Evolutionary conservation across 2,888 invertebrate genomes (phyloP).

Genomic region (Electrophaes corylata): DNA sequence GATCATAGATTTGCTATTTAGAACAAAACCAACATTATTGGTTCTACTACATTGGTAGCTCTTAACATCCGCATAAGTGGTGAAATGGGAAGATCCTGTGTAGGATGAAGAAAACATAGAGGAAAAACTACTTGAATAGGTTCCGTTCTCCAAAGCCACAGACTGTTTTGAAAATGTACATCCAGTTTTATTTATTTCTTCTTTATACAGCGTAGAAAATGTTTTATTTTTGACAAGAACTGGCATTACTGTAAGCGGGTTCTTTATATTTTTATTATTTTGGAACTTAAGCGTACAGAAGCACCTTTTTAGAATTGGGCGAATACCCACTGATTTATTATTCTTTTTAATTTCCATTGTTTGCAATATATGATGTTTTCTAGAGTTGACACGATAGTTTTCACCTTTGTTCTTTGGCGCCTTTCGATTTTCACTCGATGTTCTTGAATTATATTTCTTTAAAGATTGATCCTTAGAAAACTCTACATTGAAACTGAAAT

Average conservation of each 20-base stretch:
- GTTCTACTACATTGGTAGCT: slow-evolving; percentile 1
- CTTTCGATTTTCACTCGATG: neutral
- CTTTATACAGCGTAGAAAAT: slow-evolving; percentile 2
- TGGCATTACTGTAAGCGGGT: slow-evolving; percentile 22
- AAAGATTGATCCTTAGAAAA: slow-evolving; percentile 36
- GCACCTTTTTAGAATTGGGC: slow-evolving; percentile 50
- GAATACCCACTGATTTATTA: slow-evolving; percentile 39
- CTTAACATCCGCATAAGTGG: neutral
- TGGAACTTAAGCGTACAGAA: slow-evolving; percentile 51
- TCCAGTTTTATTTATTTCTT: neutral
- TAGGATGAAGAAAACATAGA: slow-evolving; percentile 7
- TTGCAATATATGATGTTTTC: slow-evolving; percentile 31
- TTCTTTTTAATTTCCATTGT: slow-evolving; percentile 27
- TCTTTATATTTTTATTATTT: slow-evolving; percentile 30
- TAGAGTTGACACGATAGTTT: neutral
- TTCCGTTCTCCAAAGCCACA: slow-evolving; percentile 1
- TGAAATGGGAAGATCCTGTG: slow-evolving; percentile 1
- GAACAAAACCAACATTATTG: neutral
- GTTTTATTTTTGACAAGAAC: slow-evolving; percentile 7
- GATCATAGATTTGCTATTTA: neutral
- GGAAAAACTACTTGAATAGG: slow-evolving; percentile 15
- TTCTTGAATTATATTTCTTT: neutral
- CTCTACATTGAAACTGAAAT: slow-evolving; percentile 43
- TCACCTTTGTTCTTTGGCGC: neutral
- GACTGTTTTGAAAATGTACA: neutral